Evolutionary conservation across 2,113 vertebrate species (phyloP).

Genomic region (Scopus umbretta): DNA sequence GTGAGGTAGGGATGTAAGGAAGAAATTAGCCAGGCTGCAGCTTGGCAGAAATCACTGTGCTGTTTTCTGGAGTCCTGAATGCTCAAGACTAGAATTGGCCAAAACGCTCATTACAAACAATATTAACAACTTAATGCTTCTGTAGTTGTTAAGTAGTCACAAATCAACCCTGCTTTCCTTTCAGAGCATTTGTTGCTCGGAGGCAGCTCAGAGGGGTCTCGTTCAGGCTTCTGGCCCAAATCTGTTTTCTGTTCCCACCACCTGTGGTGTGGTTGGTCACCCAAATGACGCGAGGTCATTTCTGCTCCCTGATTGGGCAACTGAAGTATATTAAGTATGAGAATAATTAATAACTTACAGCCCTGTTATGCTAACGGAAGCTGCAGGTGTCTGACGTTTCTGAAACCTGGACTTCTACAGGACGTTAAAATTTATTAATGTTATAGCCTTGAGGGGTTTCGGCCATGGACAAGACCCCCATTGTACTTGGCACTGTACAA

Average conservation of each 20-base stretch:
- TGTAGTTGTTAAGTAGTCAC: neutral
- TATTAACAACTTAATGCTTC: constrained; percentile 26
- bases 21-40: constrained; percentile 32
- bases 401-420: neutral
- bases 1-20: constrained; percentile 34
- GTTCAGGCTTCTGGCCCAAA: neutral
- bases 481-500: neutral
- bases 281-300: neutral
- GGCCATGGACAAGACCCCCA: accelerated
- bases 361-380: neutral
- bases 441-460: neutral
- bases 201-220: neutral
- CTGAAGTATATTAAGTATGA: neutral
- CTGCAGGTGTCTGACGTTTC: constrained; percentile 6
- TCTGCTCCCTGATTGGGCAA: neutral
- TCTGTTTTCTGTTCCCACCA: neutral
- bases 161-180: neutral
- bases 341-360: neutral
- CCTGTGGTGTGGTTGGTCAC: neutral
- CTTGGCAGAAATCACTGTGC: neutral
- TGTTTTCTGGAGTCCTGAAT: neutral
- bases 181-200: neutral
- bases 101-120: neutral
- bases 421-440: neutral
- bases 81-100: neutral